phyloP scores from a whole-genome alignment of 2,888 invertebrate genomes.

The Dermolepida albohirtum region DNA sequence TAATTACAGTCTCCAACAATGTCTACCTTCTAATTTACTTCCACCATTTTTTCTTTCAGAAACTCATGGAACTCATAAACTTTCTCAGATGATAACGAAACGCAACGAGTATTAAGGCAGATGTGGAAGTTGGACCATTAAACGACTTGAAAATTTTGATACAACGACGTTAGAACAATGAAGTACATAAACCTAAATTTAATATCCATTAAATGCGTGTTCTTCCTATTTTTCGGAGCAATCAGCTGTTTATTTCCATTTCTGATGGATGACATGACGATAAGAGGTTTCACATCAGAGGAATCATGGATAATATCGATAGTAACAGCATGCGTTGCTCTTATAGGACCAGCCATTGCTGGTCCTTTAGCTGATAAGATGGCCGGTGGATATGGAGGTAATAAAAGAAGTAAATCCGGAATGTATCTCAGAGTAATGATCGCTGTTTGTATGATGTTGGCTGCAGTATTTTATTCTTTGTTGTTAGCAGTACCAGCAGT shows the following conservation, averaged over 20 bases:
- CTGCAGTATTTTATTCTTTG: conserved; percentile 76
- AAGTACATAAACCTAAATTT: conserved; percentile 74
- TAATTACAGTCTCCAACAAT: no score
- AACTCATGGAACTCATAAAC: no score
- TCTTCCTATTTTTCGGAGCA: conserved; percentile 87
- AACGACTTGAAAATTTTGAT: conserved; percentile 46
- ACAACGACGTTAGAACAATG: no score
- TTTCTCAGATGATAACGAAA: background rate
- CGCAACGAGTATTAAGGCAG: background rate
- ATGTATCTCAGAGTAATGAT: conserved; percentile 76
- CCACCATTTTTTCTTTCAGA: no score
- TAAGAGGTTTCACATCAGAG: conserved; percentile 77
- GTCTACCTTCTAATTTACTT: no score
- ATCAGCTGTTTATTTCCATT: conserved; percentile 86
- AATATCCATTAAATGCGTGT: conserved; percentile 81
- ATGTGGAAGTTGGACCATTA: conserved; percentile 56
- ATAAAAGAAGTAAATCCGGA: conserved; percentile 67
- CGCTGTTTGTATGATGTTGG: conserved; percentile 74
- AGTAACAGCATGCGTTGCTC: conserved; percentile 81
- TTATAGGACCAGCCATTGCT: conserved; percentile 81
- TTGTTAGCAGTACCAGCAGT: conserved; percentile 77
- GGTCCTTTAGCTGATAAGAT: conserved; percentile 84
- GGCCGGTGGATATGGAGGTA: conserved; percentile 64
- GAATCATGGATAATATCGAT: conserved; percentile 84
- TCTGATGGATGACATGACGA: conserved; percentile 81